Base-by-base conservation (phyloP, 2,888 invertebrate genomes). In the Philhelius pedissequus region DNA sequence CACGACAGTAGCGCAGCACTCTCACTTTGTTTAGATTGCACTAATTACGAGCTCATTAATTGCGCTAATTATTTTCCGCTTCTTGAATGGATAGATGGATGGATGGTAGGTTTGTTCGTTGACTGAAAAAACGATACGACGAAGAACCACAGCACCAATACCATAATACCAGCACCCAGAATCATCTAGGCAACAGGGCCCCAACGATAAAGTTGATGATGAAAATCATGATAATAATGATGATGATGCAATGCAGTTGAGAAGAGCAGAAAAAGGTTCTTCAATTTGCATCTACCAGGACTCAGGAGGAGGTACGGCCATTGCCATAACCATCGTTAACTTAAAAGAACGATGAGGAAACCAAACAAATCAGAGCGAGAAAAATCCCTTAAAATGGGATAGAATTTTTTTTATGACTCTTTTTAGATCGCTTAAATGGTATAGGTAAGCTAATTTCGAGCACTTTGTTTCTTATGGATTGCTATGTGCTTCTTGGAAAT, bases 41-140 rank as follows among this genome's bases (percentile, higher is more conserved):
- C 88, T 90, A 90, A 90, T 89, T 90, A 89, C 89, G 88, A 89
- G 88, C 88, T 88, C 89, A 88, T 89, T 89, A 89, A 89, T 89
- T 89, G 89, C 88, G 90, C 90, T 89, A 89, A 89, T 89, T 90
- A 89, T 89, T 90, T 90, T 89, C 87, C 89, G 74, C 78, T 78
- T 45, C 69, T 70, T 73, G 69, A 78, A 83, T 78, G 83, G 79
- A 82, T 70, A 56, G 68, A 82, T 83, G 64, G 56, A 73, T 78
- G 54, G 73, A 48, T 82, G 66, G 81, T 15, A 64, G 64, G 68
- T 30, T 73, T 48, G 45, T 71, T 78, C 40, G 78, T 48, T 78
- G 64, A 45, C 48, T 69, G 80, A 69, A 60, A n/a, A 62, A 69
- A 69, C 43, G 62, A 68, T 68, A 54, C 58, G 50, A 71, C 52